Evolutionary conservation across 2,113 vertebrate species (phyloP), one percentile per base, ranked within the genome.

Genomic region (Heterocephalus glaber): DNA sequence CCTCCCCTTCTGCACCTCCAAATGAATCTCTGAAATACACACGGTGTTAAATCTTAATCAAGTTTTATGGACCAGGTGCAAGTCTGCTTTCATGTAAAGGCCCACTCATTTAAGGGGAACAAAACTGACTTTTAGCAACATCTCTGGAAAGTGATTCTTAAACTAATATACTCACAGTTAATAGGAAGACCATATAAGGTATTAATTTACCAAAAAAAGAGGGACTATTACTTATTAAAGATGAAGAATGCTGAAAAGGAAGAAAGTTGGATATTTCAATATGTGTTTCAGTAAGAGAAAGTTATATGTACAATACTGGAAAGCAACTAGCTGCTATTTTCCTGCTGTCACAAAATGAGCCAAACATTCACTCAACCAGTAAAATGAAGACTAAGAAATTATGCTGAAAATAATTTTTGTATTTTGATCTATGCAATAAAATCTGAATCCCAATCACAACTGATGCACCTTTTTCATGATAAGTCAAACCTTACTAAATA

Each of bases 251-350:
- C 0, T 54, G 13, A 26, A 63, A 95, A 92, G 19, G 30, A 79
- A 68, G 9, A 47, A 84, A 70, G 41, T 68, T 52, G 44, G 47
- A 66, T 35, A 79, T 41, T 44, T 38, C 9, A 80, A 8, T 84
- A 76, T 28, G 93, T 91, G 93, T 93, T 83, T 90, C 44, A 96
- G 3, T 84, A 93, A 85, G 49, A 87, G 19, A 76, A 90, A 86
- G 44, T 47, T 94, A 7, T 26, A 33, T 35, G 7, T 24, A 89
- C 14, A 63, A 38, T 41, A 41, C 68, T 41, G 2, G 7, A 11
- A 52, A 85, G 19, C 22, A 54, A 52, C 63, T 35, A 52, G 35
- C 20, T 89, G 35, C 44, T 38, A 47, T 66, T 82, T 74, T 93
- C 44, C 52, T 76, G 22, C 26, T 68, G 47, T 61, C 70, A 61